Percentiles rank a stretch among this genome's conserved stretches.
phyloP scores from a whole-genome alignment of 2,888 invertebrate genomes.

The Tipula unca region DNA sequence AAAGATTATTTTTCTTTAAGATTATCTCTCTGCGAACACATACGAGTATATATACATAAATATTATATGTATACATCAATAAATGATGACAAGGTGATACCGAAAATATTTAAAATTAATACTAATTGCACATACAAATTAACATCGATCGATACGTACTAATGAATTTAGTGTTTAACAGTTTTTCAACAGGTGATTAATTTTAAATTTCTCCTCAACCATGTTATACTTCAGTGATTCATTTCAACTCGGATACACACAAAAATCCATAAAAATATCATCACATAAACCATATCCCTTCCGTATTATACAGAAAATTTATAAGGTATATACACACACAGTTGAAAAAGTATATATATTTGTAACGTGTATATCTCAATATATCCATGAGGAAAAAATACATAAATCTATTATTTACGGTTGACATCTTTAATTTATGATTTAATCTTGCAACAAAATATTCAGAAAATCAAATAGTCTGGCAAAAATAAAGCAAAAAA shows the following conservation, averaged over 20 bases:
- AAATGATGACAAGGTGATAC: background rate
- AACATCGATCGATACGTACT: background rate
- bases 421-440: slow-evolving; percentile 8
- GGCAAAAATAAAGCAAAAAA: slow-evolving; percentile 15
- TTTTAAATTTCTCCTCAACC: background rate
- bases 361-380: background rate
- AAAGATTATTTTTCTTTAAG: background rate
- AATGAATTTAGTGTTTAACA: background rate
- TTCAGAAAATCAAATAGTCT: slow-evolving; percentile 17
- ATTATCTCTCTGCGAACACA: background rate
- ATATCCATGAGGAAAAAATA: background rate
- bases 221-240: background rate
- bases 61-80: background rate
- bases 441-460: slow-evolving; percentile 15
- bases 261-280: background rate
- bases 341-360: background rate
- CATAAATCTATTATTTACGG: background rate
- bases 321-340: no score
- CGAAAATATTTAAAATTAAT: background rate
- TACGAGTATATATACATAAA: no score
- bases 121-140: background rate
- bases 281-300: background rate
- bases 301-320: background rate
- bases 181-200: background rate
- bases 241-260: background rate